These are phyloP conservation scores for Anthophora plumipes DNA, from an alignment of 2,888 invertebrate genomes.

Conservation along the genomic window DNA sequence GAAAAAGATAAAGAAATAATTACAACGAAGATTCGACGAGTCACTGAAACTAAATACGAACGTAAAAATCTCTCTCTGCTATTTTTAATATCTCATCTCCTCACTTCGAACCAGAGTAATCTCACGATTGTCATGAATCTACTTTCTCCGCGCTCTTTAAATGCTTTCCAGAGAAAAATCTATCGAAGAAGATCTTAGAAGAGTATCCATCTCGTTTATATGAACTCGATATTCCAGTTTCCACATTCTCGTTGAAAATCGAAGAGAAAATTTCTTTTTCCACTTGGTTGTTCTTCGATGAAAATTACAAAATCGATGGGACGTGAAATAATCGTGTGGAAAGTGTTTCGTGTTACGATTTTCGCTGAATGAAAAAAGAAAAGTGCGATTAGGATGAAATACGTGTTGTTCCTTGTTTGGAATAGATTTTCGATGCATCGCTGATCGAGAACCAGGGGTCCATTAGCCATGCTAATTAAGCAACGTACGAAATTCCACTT, in stretches of 20 bases:
- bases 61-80: too few relatives aligned
- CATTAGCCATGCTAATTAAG: constrained; percentile 21
- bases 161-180: not conserved
- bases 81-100: too few relatives aligned
- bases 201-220: not conserved
- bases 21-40: too few relatives aligned
- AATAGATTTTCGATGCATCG: not conserved
- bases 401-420: not conserved
- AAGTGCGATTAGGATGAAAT: not conserved
- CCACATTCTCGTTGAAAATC: not conserved
- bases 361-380: not conserved
- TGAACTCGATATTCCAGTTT: not conserved
- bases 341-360: not conserved
- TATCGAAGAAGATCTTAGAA: too few relatives aligned
- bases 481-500: constrained; percentile 26
- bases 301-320: not conserved
- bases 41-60: too few relatives aligned
- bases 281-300: constrained; percentile 2
- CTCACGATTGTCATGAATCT: not conserved
- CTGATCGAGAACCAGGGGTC: not conserved
- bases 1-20: too few relatives aligned
- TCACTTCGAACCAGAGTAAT: not conserved
- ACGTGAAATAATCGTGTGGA: not conserved
- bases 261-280: constrained; percentile 8
- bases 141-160: not conserved